phyloP scores from a whole-genome alignment of 2,888 invertebrate species.

The Eupelmus urozonus region DNA sequence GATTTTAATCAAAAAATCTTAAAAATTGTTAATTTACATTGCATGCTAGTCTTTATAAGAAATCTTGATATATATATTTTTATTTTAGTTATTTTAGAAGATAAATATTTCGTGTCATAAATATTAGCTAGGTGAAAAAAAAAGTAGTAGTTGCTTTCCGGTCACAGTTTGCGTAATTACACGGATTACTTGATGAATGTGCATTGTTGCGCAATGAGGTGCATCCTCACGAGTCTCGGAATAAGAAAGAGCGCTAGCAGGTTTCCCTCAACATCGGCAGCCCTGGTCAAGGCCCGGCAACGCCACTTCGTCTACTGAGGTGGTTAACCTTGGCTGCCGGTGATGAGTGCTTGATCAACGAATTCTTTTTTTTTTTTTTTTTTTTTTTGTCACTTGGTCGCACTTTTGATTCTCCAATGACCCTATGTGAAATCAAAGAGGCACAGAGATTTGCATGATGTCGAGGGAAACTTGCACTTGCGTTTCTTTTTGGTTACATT shows the following conservation, averaged over 20 bases:
- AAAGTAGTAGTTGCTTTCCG: slow-evolving; percentile 48
- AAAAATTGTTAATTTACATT: too few relatives aligned
- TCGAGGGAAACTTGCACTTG: slow-evolving; percentile 64
- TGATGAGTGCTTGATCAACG: slow-evolving; percentile 67
- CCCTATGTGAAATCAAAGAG: neutral
- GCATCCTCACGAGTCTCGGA: slow-evolving; percentile 79
- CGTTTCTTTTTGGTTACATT: slow-evolving; percentile 33
- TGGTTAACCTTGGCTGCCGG: slow-evolving; percentile 71
- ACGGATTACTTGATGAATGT: slow-evolving; percentile 41
- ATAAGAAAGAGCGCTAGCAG: slow-evolving; percentile 78
- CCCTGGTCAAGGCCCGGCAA: slow-evolving; percentile 84
- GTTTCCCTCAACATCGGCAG: slow-evolving; percentile 79
- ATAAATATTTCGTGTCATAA: neutral
- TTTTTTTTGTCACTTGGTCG: neutral
- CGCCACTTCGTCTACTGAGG: slow-evolving; percentile 81
- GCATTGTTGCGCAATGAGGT: slow-evolving; percentile 75
- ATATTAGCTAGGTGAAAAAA: slow-evolving; percentile 21
- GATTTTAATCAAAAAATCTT: too few relatives aligned
- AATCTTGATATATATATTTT: too few relatives aligned
- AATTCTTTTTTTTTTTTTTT: neutral
- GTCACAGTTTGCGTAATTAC: slow-evolving; percentile 53
- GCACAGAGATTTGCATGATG: slow-evolving; percentile 63
- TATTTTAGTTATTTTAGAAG: too few relatives aligned
- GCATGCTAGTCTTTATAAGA: too few relatives aligned
- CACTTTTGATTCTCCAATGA: neutral